Evolutionary conservation across 2,113 vertebrate species (phyloP).

Genomic region (Turnix velox): DNA sequence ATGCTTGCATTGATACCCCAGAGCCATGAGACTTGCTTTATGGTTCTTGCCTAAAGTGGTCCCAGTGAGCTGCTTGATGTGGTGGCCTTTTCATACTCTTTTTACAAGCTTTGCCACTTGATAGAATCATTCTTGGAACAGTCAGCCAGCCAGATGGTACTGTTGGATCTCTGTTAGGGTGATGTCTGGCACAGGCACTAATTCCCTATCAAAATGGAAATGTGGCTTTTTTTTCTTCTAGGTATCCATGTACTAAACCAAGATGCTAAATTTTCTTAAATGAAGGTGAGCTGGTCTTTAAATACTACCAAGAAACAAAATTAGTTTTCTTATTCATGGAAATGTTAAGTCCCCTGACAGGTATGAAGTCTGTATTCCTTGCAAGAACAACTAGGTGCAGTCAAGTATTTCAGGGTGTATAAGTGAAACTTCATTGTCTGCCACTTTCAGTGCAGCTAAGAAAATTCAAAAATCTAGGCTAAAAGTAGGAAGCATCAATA

Average conservation of each 20-base stretch:
- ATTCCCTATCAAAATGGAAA: not conserved
- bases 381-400: not conserved
- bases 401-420: not conserved
- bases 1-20: not conserved
- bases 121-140: not conserved
- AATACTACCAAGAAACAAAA: not conserved
- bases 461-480: not conserved
- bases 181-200: not conserved
- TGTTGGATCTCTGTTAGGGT: not conserved
- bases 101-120: not conserved
- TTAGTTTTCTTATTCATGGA: not conserved
- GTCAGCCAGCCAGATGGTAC: conserved; percentile 9
- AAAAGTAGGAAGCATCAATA: rapidly evolving
- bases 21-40: not conserved
- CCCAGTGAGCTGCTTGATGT: not conserved
- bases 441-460: not conserved
- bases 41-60: not conserved
- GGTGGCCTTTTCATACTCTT: not conserved
- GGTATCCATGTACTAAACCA: not conserved
- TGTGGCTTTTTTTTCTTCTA: not conserved
- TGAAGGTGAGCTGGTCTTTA: not conserved
- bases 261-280: not conserved
- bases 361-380: not conserved
- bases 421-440: not conserved
- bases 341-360: not conserved